These are phyloP conservation scores for Leptinotarsa rubiginosa DNA, from an alignment of 2,888 invertebrate genomes.

Conservation along the genomic window DNA sequence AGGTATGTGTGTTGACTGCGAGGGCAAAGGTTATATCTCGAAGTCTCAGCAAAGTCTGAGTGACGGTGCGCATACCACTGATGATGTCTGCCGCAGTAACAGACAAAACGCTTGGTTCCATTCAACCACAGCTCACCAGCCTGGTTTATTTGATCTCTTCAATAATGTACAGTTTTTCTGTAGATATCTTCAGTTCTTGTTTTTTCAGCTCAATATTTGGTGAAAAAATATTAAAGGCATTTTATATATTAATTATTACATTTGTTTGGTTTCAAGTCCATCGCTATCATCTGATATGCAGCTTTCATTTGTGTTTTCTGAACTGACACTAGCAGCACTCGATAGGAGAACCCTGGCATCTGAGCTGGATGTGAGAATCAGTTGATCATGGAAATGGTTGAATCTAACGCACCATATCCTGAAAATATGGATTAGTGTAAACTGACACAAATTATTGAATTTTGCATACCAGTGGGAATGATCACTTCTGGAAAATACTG, in stretches of 20 bases:
- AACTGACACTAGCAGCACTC: constrained; percentile 88
- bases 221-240: neutral
- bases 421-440: constrained; percentile 41
- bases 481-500: constrained; percentile 83
- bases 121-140: too few species aligned
- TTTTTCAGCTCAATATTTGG: neutral
- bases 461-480: constrained; percentile 84
- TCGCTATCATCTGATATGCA: constrained; percentile 66
- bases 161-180: too few species aligned
- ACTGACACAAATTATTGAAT: constrained; percentile 9
- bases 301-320: constrained; percentile 76
- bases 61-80: too few species aligned
- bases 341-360: constrained; percentile 93
- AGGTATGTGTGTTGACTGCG: too few species aligned
- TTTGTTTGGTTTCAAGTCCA: constrained; percentile 68
- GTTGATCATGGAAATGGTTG: constrained; percentile 97
- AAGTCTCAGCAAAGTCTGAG: too few species aligned
- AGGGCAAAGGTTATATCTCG: too few species aligned
- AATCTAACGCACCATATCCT: constrained; percentile 95
- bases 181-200: too few species aligned
- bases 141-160: too few species aligned
- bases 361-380: constrained; percentile 92
- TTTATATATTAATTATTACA: constrained; percentile 61
- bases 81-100: too few species aligned
- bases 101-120: too few species aligned